These are phyloP conservation scores for Cyanistes caeruleus DNA, from an alignment of 2,113 vertebrate genomes.

Conservation along the genomic window DNA sequence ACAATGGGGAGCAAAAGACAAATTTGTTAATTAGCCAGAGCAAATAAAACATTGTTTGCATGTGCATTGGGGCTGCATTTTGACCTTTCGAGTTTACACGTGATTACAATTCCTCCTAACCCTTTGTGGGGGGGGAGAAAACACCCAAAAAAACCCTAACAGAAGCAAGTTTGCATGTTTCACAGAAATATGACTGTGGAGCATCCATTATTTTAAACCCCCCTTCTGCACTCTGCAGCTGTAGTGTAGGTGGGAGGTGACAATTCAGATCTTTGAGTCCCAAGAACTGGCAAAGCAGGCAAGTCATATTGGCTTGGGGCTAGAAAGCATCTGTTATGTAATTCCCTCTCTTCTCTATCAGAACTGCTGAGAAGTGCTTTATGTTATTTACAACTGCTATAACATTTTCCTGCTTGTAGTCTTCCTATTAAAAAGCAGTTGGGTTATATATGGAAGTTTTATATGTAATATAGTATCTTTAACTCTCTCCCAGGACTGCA, in stretches of 20 bases:
- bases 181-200: background rate
- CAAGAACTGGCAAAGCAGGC: background rate
- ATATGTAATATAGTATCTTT: background rate
- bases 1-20: background rate
- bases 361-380: background rate
- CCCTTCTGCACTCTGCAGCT: background rate
- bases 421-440: background rate
- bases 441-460: background rate
- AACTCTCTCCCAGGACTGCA: background rate
- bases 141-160: background rate
- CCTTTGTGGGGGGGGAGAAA: rapidly evolving
- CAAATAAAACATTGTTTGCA: background rate
- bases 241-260: background rate
- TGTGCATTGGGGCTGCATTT: background rate
- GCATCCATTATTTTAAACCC: background rate
- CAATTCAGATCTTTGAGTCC: background rate
- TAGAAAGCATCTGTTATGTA: background rate
- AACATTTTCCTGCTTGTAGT: background rate
- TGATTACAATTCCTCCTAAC: background rate
- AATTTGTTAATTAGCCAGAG: background rate
- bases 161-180: background rate
- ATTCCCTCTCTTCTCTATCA: background rate
- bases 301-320: background rate
- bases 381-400: background rate
- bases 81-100: background rate